Conservation (phyloP, 2,888 invertebrate genomes). For the Nematopogon swammerdamellus region DNA sequence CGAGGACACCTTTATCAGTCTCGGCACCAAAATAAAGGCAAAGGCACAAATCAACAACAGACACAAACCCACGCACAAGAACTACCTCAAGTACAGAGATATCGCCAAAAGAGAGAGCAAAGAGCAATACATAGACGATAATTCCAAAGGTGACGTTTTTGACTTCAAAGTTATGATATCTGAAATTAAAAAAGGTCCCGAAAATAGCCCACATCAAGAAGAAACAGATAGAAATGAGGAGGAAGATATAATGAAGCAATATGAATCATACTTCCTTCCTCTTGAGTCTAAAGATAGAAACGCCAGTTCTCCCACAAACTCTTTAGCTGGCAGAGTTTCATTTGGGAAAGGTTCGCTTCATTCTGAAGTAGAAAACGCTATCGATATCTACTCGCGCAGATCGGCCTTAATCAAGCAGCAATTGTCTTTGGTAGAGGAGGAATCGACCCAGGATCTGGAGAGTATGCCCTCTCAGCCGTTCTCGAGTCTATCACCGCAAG, state of each 20-base stretch:
- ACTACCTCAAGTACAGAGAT: slow-evolving; percentile 30
- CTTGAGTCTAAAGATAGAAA: slow-evolving; percentile 22
- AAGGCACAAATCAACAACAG: slow-evolving; percentile 38
- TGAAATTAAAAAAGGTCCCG: slow-evolving; percentile 17
- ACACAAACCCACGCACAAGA: slow-evolving; percentile 26
- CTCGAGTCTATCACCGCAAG: slow-evolving; percentile 25
- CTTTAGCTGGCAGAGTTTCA: slow-evolving; percentile 24
- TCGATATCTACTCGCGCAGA: slow-evolving; percentile 31
- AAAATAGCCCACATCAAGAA: neutral
- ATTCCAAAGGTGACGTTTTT: slow-evolving; percentile 26
- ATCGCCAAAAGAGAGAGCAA: slow-evolving; percentile 30
- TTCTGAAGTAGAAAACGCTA: slow-evolving; percentile 26
- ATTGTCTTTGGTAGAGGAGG: slow-evolving; percentile 49
- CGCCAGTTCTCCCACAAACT: slow-evolving; percentile 15
- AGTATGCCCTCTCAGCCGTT: slow-evolving; percentile 36
- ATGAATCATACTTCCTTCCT: slow-evolving; percentile 38
- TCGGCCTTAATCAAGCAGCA: slow-evolving; percentile 36
- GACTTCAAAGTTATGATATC: slow-evolving; percentile 40
- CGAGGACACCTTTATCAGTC: slow-evolving; percentile 46
- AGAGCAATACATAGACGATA: slow-evolving; percentile 21
- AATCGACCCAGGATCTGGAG: slow-evolving; percentile 45
- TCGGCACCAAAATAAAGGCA: slow-evolving; percentile 51
- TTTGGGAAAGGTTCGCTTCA: slow-evolving; percentile 22
- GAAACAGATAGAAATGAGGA: neutral
- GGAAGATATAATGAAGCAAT: slow-evolving; percentile 8